Evolutionary conservation across 1,140 invertebrate genomes (phyloP).

Genomic region (Fragariocoptes setiger): DNA sequence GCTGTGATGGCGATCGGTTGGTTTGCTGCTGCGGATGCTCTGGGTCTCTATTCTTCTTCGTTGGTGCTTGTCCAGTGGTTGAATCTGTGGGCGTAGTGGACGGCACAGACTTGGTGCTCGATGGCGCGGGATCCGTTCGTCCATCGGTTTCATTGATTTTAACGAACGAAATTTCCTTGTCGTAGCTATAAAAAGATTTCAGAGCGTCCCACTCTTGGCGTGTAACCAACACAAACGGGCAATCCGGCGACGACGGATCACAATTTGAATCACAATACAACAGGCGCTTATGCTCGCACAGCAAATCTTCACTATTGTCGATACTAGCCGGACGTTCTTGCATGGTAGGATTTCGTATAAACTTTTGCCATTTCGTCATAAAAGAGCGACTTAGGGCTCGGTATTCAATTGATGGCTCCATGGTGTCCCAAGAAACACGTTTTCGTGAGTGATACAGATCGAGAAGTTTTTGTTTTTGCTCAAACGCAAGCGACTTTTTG

Average conservation of each 20-base stretch:
- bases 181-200: neutral
- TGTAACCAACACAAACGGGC: neutral
- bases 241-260: neutral
- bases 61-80: neutral
- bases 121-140: neutral
- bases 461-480: conserved; percentile 1
- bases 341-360: neutral
- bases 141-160: neutral
- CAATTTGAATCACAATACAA: conserved; percentile 1
- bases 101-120: neutral
- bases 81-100: neutral
- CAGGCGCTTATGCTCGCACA: conserved; percentile 1
- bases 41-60: neutral
- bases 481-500: neutral
- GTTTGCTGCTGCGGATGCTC: neutral
- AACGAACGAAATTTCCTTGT: neutral
- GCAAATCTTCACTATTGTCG: neutral
- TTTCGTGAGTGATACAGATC: neutral
- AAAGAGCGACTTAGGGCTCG: conserved; percentile 2
- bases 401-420: neutral
- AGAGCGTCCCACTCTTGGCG: neutral
- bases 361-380: conserved; percentile 4
- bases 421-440: neutral
- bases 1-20: neutral
- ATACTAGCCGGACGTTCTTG: neutral